Evolutionary conservation across 2,797 vertebrate genomes (phyloP).

Genomic region (Ambastaia sidthimunki): DNA sequence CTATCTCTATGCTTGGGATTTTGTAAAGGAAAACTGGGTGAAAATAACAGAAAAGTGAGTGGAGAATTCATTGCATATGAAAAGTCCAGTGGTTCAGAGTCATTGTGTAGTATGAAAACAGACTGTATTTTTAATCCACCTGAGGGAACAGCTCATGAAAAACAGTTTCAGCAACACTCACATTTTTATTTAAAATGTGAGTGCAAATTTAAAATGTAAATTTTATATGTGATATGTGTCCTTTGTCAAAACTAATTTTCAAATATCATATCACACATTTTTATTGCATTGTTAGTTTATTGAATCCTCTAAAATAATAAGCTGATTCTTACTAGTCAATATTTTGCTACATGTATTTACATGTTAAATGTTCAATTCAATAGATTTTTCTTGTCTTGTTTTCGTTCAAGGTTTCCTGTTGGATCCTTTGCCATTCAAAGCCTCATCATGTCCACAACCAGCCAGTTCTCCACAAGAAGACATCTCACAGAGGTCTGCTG

Average conservation of each 20-base stretch:
- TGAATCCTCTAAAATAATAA: no score
- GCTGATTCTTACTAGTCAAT: neutral
- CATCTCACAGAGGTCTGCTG: constrained; percentile 85
- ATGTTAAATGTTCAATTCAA: neutral
- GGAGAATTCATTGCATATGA: neutral
- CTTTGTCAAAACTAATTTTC: no score
- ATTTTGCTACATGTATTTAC: neutral
- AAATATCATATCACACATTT: no score
- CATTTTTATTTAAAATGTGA: no score
- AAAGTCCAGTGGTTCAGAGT: neutral
- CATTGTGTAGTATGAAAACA: no score
- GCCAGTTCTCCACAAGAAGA: constrained; percentile 86
- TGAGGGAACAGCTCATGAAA: no score
- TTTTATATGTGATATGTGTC: no score
- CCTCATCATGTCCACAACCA: constrained; percentile 85
- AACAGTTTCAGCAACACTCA: no score
- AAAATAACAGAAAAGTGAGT: constrained; percentile 88
- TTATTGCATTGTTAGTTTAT: no score
- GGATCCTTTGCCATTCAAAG: constrained; percentile 88
- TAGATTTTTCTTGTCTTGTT: neutral
- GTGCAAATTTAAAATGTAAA: no score
- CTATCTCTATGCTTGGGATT: constrained; percentile 91
- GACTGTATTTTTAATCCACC: neutral
- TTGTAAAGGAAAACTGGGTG: constrained; percentile 94
- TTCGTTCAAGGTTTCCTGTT: constrained; percentile 82